Percentiles rank a stretch among this genome's conserved stretches.
phyloP scores from a whole-genome alignment of 2,113 vertebrate species.

The Paradisaea rubra region DNA sequence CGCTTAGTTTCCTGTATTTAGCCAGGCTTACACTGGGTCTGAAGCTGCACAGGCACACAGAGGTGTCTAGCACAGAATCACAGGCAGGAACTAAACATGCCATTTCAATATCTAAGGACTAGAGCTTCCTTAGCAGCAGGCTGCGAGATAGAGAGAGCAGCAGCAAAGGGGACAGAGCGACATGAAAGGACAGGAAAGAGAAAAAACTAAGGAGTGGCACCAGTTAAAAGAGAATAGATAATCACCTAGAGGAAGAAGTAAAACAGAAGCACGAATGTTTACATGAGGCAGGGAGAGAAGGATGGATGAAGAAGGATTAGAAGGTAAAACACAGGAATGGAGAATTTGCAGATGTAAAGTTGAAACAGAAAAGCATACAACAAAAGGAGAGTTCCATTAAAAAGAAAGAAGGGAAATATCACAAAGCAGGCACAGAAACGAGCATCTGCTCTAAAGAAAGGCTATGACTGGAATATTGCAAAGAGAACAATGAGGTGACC shows the following conservation, averaged over 20 bases:
- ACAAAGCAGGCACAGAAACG: not conserved
- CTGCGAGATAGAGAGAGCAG: not conserved
- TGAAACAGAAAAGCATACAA: slow-evolving; percentile 5
- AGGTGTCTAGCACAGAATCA: not conserved
- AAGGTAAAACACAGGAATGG: not conserved
- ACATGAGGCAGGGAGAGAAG: not conserved
- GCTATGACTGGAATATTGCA: not conserved
- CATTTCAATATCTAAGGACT: slow-evolving; percentile 49
- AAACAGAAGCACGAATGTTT: slow-evolving; percentile 25
- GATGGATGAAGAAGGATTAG: not conserved
- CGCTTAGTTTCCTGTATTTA: not conserved
- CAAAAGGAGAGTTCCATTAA: slow-evolving; percentile 5
- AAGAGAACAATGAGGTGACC: not conserved
- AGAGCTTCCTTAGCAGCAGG: not conserved
- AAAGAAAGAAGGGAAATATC: slow-evolving; percentile 4
- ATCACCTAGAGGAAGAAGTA: not conserved
- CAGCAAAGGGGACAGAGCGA: not conserved
- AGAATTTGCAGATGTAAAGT: not conserved
- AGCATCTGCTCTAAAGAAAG: not conserved
- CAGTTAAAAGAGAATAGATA: slow-evolving; percentile 25
- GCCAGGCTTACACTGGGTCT: not conserved
- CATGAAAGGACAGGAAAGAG: slow-evolving; percentile 8
- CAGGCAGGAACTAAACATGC: not conserved
- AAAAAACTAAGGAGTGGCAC: not conserved
- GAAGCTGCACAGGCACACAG: not conserved